phyloP scores from a whole-genome alignment of 2,797 vertebrate genomes.

The Melanotaenia trifasciata region DNA sequence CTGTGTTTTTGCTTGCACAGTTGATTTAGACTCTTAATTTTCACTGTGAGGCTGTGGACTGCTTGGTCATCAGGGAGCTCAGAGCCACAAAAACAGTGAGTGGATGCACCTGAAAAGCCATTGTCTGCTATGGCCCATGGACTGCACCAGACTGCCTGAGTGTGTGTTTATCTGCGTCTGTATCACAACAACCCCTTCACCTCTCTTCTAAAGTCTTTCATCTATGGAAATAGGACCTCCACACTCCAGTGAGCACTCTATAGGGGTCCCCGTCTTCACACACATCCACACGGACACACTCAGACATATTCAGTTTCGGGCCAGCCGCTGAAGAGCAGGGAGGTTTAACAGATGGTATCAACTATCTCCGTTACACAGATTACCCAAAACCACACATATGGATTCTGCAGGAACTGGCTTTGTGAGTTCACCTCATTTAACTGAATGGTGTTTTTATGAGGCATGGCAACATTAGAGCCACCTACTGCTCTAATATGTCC shows the following conservation, averaged over 20 bases:
- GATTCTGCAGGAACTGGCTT: constrained; percentile 48
- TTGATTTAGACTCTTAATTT: constrained; percentile 46
- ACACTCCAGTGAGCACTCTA: constrained; percentile 62
- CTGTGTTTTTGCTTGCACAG: constrained; percentile 34
- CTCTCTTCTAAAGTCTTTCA: constrained; percentile 54
- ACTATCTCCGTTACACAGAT: constrained; percentile 70
- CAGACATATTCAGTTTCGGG: constrained; percentile 47
- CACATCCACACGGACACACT: constrained; percentile 24
- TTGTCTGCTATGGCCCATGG: constrained; percentile 45
- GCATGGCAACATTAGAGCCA: constrained; percentile 70
- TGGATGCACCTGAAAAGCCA: constrained; percentile 48
- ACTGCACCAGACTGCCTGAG: constrained; percentile 42
- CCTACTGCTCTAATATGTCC: constrained; percentile 67
- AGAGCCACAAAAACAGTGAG: constrained; percentile 27
- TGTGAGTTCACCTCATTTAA: constrained; percentile 78
- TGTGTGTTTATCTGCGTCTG: constrained; percentile 49
- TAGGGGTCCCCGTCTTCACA: constrained; percentile 41
- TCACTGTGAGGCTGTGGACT: constrained; percentile 36
- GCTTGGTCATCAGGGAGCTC: constrained; percentile 47
- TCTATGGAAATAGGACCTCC: constrained; percentile 68
- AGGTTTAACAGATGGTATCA: constrained; percentile 79
- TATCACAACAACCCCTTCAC: constrained; percentile 40
- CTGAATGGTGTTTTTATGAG: constrained; percentile 76
- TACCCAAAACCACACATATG: constrained; percentile 38
- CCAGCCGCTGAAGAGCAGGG: constrained; percentile 53